A percentile compares a stretch with the other conserved stretches of the same genome.
Evolutionary conservation across 2,113 vertebrate genomes (phyloP).

Genomic region (Sciurus niger): DNA sequence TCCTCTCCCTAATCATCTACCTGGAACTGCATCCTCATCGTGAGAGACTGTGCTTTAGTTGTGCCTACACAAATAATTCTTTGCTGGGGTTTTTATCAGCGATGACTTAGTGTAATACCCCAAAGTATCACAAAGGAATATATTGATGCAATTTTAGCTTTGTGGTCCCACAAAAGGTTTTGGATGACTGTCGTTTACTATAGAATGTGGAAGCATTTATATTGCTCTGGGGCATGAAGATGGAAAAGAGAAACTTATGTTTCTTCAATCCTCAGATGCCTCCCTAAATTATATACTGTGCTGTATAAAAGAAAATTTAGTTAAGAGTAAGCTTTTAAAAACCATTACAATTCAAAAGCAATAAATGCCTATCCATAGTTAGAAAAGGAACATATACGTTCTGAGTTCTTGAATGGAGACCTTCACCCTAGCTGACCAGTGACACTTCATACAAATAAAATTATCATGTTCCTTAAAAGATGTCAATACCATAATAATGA

Average conservation of each 20-base stretch:
- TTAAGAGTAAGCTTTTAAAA: neutral
- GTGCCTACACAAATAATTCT: neutral
- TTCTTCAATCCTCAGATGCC: neutral
- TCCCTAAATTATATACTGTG: neutral
- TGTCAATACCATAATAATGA: rapidly evolving
- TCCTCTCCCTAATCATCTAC: too few relatives aligned
- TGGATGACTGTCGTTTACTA: neutral
- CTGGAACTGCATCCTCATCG: rapidly evolving
- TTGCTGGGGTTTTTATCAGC: slow-evolving; percentile 2
- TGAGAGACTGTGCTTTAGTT: neutral
- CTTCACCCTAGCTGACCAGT: neutral
- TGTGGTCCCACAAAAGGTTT: neutral
- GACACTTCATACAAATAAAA: neutral
- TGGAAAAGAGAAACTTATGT: neutral
- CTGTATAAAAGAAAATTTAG: neutral
- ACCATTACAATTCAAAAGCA: neutral
- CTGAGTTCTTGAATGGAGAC: neutral
- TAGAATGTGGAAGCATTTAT: neutral
- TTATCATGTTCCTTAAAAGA: neutral
- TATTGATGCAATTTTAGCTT: neutral
- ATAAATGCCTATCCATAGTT: neutral
- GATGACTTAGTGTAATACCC: neutral
- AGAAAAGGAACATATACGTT: neutral
- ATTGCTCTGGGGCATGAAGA: neutral
- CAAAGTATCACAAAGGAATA: neutral